Evolutionary conservation across 1,140 invertebrate genomes (phyloP).

Genomic region (Luehdorfia chinensis): DNA sequence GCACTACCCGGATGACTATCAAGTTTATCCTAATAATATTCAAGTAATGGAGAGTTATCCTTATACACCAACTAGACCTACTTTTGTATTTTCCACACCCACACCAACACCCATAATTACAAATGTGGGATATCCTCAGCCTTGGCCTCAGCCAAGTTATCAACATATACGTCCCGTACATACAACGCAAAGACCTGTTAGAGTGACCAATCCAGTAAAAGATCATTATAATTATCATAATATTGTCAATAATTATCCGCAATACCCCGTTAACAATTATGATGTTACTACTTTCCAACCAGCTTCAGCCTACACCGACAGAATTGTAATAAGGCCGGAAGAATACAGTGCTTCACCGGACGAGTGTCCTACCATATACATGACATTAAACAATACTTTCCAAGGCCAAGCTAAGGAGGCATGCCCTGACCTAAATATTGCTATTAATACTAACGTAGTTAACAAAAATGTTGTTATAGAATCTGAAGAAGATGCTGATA

Average conservation of each 20-base stretch:
- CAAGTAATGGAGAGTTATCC: constrained; percentile 42
- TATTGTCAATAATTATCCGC: constrained; percentile 35
- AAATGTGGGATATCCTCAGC: constrained; percentile 58
- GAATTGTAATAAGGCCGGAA: constrained; percentile 65
- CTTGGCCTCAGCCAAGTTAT: constrained; percentile 43
- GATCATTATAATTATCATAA: constrained; percentile 47
- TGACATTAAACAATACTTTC: constrained; percentile 68
- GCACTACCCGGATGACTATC: constrained; percentile 40
- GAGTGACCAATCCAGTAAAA: constrained; percentile 39
- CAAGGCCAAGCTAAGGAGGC: constrained; percentile 68
- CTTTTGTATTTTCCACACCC: constrained; percentile 50
- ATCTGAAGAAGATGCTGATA: constrained; percentile 58
- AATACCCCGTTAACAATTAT: constrained; percentile 37
- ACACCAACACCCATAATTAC: constrained; percentile 65
- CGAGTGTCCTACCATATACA: constrained; percentile 65
- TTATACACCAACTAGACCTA: constrained; percentile 37
- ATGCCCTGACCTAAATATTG: constrained; percentile 70
- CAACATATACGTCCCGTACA: constrained; percentile 30
- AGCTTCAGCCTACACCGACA: constrained; percentile 53
- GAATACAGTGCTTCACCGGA: constrained; percentile 58
- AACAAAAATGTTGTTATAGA: constrained; percentile 67
- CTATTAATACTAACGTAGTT: constrained; percentile 67
- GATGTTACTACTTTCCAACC: constrained; percentile 63
- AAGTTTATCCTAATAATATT: constrained; percentile 46
- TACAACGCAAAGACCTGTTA: constrained; percentile 42